Evolutionary conservation across 2,113 vertebrate species (phyloP).

Genomic region (Chloroceryle aenea): DNA sequence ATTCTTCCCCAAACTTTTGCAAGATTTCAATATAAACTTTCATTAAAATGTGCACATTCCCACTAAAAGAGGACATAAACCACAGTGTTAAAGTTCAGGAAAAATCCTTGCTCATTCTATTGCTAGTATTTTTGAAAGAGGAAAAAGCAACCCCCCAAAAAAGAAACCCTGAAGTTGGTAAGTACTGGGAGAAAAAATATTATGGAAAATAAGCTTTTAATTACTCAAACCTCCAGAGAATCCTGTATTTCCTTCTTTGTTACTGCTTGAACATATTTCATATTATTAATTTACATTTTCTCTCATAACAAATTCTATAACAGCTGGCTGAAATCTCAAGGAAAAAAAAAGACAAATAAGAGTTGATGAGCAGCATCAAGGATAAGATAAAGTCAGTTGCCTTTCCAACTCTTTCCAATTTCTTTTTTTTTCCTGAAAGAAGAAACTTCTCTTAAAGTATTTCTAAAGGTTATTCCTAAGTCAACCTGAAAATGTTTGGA

Average conservation of each 20-base stretch:
- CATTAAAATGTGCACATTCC: neutral
- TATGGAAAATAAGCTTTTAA: neutral
- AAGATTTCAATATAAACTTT: neutral
- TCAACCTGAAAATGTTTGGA: neutral
- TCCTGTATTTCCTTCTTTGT: neutral
- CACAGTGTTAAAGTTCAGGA: neutral
- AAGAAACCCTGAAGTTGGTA: neutral
- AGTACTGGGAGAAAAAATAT: neutral
- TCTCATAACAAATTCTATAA: neutral
- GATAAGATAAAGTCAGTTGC: neutral
- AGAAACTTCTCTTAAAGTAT: neutral
- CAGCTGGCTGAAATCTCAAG: neutral
- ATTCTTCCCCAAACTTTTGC: neutral
- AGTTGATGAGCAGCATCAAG: neutral
- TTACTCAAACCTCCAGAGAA: neutral
- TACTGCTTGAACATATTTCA: neutral
- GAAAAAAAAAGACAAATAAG: neutral
- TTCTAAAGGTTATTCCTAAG: neutral
- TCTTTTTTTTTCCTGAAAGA: neutral
- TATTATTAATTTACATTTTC: neutral
- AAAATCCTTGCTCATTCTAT: neutral
- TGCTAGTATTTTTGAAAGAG: neutral
- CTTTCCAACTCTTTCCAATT: neutral
- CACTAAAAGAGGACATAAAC: neutral
- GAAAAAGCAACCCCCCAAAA: neutral